These are phyloP conservation scores for Cepaea nemoralis DNA, from an alignment of 1,140 invertebrate genomes.

Conservation along the genomic window DNA sequence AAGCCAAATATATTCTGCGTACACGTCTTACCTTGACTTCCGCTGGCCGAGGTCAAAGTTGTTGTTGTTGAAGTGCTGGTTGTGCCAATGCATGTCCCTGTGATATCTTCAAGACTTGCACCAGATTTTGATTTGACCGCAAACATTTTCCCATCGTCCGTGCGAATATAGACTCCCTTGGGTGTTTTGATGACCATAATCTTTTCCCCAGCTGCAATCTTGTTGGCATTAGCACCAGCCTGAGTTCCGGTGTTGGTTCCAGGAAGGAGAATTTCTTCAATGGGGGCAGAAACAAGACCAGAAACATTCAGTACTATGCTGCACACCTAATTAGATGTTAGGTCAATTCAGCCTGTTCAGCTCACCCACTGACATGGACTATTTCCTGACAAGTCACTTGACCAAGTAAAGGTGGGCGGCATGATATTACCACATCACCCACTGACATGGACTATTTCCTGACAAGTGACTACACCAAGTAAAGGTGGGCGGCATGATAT, in stretches of 20 bases:
- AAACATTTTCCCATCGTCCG: conserved; percentile 94
- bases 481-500: no score
- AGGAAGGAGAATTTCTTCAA: conserved; percentile 89
- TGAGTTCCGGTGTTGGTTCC: conserved; percentile 80
- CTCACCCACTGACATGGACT: no score
- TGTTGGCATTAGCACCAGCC: conserved; percentile 77
- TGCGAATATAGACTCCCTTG: conserved; percentile 94
- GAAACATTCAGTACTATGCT: no score
- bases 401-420: no score
- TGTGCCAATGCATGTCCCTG: conserved; percentile 42
- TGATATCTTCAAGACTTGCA: conserved; percentile 7
- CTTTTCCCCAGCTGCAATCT: conserved; percentile 89
- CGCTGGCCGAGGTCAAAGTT: conserved; percentile 5
- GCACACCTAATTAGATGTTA: no score
- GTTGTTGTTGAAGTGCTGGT: conserved; percentile 51
- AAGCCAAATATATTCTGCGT: no score
- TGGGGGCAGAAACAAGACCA: no score
- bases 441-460: no score
- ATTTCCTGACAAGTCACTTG: no score
- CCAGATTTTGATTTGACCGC: conserved; percentile 77
- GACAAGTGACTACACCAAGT: no score
- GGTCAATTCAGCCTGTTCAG: no score
- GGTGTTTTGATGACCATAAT: conserved; percentile 94
- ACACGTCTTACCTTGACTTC: conserved; percentile 29
- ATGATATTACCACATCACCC: no score